phyloP scores from a whole-genome alignment of 1,140 invertebrate genomes.

The Heliconius himera region DNA sequence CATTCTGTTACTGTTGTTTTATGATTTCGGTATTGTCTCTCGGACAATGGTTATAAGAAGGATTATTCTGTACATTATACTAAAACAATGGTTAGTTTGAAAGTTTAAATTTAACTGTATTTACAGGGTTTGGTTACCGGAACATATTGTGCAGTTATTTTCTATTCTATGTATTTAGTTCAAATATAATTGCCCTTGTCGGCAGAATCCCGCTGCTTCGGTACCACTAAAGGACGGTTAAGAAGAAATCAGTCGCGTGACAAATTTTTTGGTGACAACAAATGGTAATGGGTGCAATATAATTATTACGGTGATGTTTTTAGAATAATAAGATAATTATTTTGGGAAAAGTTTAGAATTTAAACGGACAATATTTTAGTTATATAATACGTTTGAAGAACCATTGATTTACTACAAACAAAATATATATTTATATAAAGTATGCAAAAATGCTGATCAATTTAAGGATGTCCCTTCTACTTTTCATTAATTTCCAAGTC shows the following conservation, averaged over 20 bases:
- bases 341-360: background rate
- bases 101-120: constrained; percentile 44
- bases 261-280: constrained; percentile 31
- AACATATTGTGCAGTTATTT: constrained; percentile 18
- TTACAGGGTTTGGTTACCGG: constrained; percentile 20
- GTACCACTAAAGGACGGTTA: constrained; percentile 52
- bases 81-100: constrained; percentile 54
- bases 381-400: too few species aligned
- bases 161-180: constrained; percentile 16
- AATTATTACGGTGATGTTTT: background rate
- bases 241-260: constrained; percentile 30
- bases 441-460: too few species aligned
- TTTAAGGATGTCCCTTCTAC: too few species aligned
- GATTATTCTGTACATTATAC: constrained; percentile 56
- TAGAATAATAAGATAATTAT: background rate
- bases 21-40: constrained; percentile 29
- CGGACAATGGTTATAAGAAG: background rate
- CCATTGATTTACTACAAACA: too few species aligned
- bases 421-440: too few species aligned
- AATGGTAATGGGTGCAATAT: constrained; percentile 3
- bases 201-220: constrained; percentile 54
- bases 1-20: constrained; percentile 68
- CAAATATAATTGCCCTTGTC: background rate
- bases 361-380: background rate
- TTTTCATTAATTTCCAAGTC: too few species aligned